Percentiles rank a stretch among this genome's conserved stretches.
Evolutionary conservation across 53 echinoderm and acorn worm species (phyloP).

Genomic region (Luidia sarsii): DNA sequence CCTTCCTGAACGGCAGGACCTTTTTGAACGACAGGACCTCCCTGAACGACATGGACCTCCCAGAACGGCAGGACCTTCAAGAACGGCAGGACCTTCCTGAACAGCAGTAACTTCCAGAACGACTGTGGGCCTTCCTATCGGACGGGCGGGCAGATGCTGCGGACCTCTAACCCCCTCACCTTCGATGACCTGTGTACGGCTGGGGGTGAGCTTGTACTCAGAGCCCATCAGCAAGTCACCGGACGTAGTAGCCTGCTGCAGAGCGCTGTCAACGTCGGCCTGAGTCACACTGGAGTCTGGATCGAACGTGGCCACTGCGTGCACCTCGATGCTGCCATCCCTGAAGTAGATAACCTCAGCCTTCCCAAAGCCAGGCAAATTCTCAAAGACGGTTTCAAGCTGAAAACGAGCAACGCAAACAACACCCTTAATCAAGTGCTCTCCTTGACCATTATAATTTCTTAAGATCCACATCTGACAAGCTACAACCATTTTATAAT

Average conservation of each 20-base stretch:
- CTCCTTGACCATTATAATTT: not conserved
- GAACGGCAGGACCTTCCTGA: no score
- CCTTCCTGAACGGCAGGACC: no score
- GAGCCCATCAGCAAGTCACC: not conserved
- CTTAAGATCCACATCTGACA: no score
- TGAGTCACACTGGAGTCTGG: conserved; percentile 7
- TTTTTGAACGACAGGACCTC: no score
- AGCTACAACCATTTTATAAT: no score
- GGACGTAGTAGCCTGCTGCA: not conserved
- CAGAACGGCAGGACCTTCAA: no score
- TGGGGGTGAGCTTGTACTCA: conserved; percentile 10
- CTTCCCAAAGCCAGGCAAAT: conserved; percentile 6
- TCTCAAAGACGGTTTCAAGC: not conserved
- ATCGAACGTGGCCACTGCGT: not conserved
- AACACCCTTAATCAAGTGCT: no score
- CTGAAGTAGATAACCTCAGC: not conserved
- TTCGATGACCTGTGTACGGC: not conserved
- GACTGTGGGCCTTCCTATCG: no score
- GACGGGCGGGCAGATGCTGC: no score
- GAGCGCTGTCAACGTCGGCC: not conserved
- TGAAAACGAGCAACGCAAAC: not conserved
- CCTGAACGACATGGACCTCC: no score
- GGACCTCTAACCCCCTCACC: not conserved
- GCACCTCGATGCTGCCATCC: conserved; percentile 9
- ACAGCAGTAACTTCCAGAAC: no score